Base-by-base conservation (phyloP, 2,888 invertebrate species). In the Byasa hedistus region DNA sequence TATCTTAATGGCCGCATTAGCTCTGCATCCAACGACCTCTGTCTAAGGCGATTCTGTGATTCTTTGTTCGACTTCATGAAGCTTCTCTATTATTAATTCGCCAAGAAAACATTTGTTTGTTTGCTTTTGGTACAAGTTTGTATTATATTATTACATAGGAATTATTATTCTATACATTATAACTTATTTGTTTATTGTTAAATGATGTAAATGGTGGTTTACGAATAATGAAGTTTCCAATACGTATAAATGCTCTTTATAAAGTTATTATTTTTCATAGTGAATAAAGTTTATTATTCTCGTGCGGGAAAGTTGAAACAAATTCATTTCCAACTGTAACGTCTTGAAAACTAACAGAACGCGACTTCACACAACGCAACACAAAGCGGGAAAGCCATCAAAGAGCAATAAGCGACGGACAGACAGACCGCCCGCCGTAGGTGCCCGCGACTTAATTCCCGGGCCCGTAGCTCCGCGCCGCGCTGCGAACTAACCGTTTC, bases 1-100 rank as follows among this genome's bases (percentile, higher is more conserved):
- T 89, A 89, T 89, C 89, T 89, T 86, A 85, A 88, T 85, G 81
- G 84, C n/a, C 74, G 65, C 39, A 39, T 54, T 19, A 36, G 22
- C 22, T 39, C 10, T 22, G 54, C 66, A 63, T 57, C 64, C 65
- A 68, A 70, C 77, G 54, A 32, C 10, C 7, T 7, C 32, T 32
- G 32, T 32, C 7, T n/a, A 15, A 48, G 48, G 5, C 48, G 48
- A 48, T n/a, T 48, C n/a, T 19, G 15, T 48, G 17, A 48, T 48
- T 48, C n/a, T n/a, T 48, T 48, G 15, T 48, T 3, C 10, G 48
- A 17, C 48, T 48, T 8, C n/a, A 32, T 32, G 1, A 15, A 48
- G 10, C n/a, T 48, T 48, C 48, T 19, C 48, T 19, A 4, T 17
- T 48, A 17, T 48, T 48, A 17, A 7, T 48, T 48, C 32, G 10